Base-by-base conservation (phyloP, 2,113 vertebrate species). In the Alligator sinensis region DNA sequence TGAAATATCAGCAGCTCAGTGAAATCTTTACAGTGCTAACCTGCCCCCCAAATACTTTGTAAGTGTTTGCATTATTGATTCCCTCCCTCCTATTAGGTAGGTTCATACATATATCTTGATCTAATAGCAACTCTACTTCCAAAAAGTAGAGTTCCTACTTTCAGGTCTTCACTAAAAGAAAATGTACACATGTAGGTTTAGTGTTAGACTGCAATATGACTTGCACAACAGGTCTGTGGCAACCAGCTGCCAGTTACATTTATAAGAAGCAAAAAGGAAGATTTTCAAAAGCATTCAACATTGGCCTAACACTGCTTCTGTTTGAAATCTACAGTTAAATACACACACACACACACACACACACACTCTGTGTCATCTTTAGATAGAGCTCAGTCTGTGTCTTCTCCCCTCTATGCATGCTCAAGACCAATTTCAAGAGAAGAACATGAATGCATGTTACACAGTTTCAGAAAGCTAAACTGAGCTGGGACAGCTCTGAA, bases 101-200 rank as follows among this genome's bases (percentile, higher is more conserved):
- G 28, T 27, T 47, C 13, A 28, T 16, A 9, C 0, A 0, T 17
- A 21, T 0, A 1, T 66, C 76, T 78, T 78, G 59, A 78, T 62
- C 5, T 11, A 77, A 59, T 28, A 16, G n/a, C 25, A 24, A 74
- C 34, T 74, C 6, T 24, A 25, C 25, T 74, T 74, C 21, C 22
- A 74, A 13, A 47, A 10, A 72, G 70, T 19, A 72, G 61, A 25
- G 22, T 64, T 55, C 72, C 64, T 18, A 72, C 6, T 34, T 61
- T 54, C 30, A 81, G 55, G n/a, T 9, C 6, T 82, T 90, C 89
- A 85, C 63, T 66, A 47, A 28, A 87, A 82, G 22, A 76, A 28
- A 59, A 84, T 81, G 38, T 38, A 38, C 7, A 47, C 47, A 47
- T 47, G 47, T 47, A 47, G 47, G 47, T 47, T 47, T 47, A 47